These are phyloP conservation scores for Margaritifera margaritifera DNA, from an alignment of 2,888 invertebrate genomes.

Conservation along the genomic window DNA sequence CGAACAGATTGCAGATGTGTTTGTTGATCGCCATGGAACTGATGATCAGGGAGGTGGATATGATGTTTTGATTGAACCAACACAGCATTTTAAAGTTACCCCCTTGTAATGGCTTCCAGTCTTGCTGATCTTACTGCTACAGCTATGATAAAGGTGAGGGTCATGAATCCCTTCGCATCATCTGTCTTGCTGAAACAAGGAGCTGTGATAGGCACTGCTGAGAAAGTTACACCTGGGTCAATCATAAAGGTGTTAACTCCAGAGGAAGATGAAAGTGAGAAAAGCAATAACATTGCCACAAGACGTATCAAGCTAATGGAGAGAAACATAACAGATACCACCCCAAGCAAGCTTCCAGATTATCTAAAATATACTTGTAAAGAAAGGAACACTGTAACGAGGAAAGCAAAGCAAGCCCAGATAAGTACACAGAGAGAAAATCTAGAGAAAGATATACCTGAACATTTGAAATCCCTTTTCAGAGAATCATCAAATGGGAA, in stretches of 20 bases:
- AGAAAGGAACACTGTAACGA: no score
- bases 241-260: slow-evolving; percentile 1
- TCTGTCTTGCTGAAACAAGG: slow-evolving; percentile 18
- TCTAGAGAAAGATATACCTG: no score
- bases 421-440: no score
- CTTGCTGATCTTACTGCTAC: slow-evolving; percentile 19
- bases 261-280: slow-evolving; percentile 6
- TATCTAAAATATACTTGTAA: no score
- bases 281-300: not conserved
- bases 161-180: slow-evolving; percentile 26
- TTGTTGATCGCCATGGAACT: slow-evolving; percentile 12
- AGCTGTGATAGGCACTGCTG: slow-evolving; percentile 21
- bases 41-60: slow-evolving; percentile 5
- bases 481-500: no score
- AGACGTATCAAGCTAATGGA: not conserved
- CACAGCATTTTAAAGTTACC: slow-evolving; percentile 15
- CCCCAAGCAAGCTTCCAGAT: no score
- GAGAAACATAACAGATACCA: no score
- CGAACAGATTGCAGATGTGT: slow-evolving; percentile 23
- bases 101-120: slow-evolving; percentile 23
- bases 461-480: no score
- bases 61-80: slow-evolving; percentile 25
- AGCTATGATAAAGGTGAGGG: slow-evolving; percentile 19
- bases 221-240: not conserved
- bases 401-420: no score